Percentiles rank a stretch among this genome's conserved stretches.
phyloP scores from a whole-genome alignment of 2,113 vertebrate genomes.

The Megalops atlanticus region DNA sequence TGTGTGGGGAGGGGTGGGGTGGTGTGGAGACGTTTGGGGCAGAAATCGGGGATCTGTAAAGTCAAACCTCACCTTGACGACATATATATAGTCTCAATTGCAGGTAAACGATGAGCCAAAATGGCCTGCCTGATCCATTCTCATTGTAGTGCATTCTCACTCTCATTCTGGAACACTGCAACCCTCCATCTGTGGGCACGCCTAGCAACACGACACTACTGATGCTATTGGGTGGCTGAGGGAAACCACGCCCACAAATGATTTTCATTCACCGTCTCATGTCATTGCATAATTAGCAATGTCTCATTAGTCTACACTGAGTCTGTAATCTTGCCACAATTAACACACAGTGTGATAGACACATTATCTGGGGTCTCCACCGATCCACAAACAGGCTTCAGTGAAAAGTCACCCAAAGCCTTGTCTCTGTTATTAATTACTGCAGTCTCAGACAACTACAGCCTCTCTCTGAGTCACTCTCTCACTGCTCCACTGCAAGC shows the following conservation, averaged over 20 bases:
- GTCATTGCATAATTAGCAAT: neutral
- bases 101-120: no score
- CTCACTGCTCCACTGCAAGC: neutral
- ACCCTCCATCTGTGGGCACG: no score
- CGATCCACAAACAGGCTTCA: neutral
- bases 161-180: no score
- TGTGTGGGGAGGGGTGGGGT: no score
- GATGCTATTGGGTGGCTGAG: neutral
- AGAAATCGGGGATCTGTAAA: no score
- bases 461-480: neutral
- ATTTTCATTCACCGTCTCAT: neutral
- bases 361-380: neutral
- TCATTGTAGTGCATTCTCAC: no score
- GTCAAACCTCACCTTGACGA: no score
- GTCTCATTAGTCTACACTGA: neutral
- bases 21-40: no score
- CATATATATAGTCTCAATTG: no score
- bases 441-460: neutral
- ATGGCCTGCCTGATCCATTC: no score
- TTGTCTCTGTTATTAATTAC: neutral
- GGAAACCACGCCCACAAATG: neutral
- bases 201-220: neutral
- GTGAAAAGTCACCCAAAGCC: neutral
- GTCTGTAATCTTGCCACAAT: neutral
- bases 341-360: neutral